A percentile compares a stretch with the other conserved stretches of the same genome.
These are phyloP conservation scores for Lochmaea crataegi DNA, from an alignment of 2,888 invertebrate genomes.

Conservation along the genomic window DNA sequence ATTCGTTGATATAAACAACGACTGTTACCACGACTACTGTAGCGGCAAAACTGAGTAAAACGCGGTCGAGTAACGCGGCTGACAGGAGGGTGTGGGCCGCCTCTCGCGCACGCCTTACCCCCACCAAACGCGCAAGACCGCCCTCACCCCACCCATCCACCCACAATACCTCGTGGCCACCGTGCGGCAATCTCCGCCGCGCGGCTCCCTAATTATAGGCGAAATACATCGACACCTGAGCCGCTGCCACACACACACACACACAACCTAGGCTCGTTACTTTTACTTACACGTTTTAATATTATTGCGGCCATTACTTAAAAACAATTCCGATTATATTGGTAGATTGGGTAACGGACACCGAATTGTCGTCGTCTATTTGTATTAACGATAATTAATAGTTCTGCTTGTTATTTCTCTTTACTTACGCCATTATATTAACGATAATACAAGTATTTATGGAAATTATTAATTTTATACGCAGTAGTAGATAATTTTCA, in stretches of 20 bases:
- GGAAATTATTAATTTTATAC: no score
- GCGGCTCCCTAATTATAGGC: slow-evolving; percentile 62
- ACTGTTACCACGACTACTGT: slow-evolving; percentile 50
- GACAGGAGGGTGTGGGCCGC: slow-evolving; percentile 63
- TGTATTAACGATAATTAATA: slow-evolving; percentile 14
- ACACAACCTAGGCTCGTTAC: slow-evolving; percentile 39
- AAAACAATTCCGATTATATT: slow-evolving; percentile 13
- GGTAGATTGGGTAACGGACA: slow-evolving; percentile 11
- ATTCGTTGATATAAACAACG: slow-evolving; percentile 29
- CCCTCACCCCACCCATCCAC: slow-evolving; percentile 63
- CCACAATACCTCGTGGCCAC: slow-evolving; percentile 63
- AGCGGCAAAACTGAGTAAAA: slow-evolving; percentile 47
- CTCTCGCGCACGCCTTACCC: slow-evolving; percentile 64
- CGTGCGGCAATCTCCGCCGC: slow-evolving; percentile 62
- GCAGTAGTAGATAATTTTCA: no score
- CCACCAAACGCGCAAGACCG: slow-evolving; percentile 59
- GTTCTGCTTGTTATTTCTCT: background rate
- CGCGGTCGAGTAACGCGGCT: slow-evolving; percentile 49
- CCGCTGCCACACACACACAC: slow-evolving; percentile 42
- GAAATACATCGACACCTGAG: slow-evolving; percentile 61
- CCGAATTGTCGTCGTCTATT: slow-evolving; percentile 8
- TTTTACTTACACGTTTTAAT: slow-evolving; percentile 42
- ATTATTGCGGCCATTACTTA: slow-evolving; percentile 31
- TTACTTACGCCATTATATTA: no score
- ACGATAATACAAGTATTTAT: no score